These are phyloP conservation scores for Drosophila dives DNA, from an alignment of 2,888 invertebrate genomes.

Conservation along the genomic window DNA sequence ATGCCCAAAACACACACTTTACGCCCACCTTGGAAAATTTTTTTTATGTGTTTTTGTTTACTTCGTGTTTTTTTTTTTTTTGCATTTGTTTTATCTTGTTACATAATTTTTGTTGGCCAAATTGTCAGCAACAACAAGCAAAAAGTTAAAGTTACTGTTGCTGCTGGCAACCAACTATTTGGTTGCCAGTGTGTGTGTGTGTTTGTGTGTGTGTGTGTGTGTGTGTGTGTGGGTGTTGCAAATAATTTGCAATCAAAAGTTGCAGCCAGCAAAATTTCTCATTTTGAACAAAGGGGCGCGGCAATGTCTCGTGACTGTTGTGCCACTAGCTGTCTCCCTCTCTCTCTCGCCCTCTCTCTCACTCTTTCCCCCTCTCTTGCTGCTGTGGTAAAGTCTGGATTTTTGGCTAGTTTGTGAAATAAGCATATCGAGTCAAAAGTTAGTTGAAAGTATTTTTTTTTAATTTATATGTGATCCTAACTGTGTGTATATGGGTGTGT, in stretches of 20 bases:
- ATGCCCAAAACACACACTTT: constrained; percentile 1
- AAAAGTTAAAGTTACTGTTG: constrained; percentile 43
- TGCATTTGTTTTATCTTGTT: constrained; percentile 56
- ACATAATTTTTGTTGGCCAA: constrained; percentile 58
- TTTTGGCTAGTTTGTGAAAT: constrained; percentile 71
- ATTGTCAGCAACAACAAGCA: constrained; percentile 40
- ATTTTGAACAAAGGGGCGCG: constrained; percentile 35
- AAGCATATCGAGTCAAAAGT: constrained; percentile 56
- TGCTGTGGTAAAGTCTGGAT: constrained; percentile 32
- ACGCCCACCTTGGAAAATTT: not conserved
- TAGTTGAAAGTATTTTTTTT: constrained; percentile 16
- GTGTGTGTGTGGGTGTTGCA: constrained; percentile 54
- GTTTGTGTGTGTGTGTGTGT: too few relatives aligned
- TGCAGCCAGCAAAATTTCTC: constrained; percentile 56
- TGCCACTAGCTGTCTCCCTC: constrained; percentile 1
- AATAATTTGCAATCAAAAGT: constrained; percentile 79
- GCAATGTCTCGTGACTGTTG: constrained; percentile 39
- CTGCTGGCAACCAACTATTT: constrained; percentile 69
- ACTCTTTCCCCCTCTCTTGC: not conserved
- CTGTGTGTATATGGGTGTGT: not conserved
- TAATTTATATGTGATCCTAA: constrained; percentile 3
- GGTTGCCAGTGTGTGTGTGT: constrained; percentile 32
- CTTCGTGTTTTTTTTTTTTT: constrained; percentile 15
- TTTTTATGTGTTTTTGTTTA: constrained; percentile 1
- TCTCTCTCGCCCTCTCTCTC: not conserved